Evolutionary conservation across 2,888 invertebrate genomes (phyloP).

Genomic region (Nineta flava): DNA sequence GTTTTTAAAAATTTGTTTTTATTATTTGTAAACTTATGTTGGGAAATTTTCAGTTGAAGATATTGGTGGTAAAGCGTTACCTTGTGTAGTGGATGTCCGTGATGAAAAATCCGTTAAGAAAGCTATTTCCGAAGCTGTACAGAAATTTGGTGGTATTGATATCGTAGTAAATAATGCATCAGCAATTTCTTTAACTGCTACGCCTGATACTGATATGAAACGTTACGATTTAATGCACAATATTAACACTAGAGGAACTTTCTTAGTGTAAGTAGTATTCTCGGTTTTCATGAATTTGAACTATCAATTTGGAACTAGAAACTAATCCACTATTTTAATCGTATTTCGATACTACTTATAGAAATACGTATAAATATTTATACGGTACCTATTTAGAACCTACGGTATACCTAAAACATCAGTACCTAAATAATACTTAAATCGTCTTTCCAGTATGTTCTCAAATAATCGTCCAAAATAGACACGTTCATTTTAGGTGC

Average conservation of each 20-base stretch:
- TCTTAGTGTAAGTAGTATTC: constrained; percentile 64
- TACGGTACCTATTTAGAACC: too few relatives aligned
- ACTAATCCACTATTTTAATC: too few relatives aligned
- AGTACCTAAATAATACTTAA: too few relatives aligned
- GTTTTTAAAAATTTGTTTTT: background rate
- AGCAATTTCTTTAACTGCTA: constrained; percentile 75
- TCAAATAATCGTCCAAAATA: too few relatives aligned
- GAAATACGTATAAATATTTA: too few relatives aligned
- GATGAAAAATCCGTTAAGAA: constrained; percentile 58
- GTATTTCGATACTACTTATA: too few relatives aligned
- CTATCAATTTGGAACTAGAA: background rate
- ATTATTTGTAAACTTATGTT: constrained; percentile 6
- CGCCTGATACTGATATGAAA: constrained; percentile 82
- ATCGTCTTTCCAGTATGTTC: too few relatives aligned
- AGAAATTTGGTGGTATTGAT: constrained; percentile 90
- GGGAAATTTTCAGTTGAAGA: constrained; percentile 49
- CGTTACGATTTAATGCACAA: constrained; percentile 91
- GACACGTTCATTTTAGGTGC: too few relatives aligned
- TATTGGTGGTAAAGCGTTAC: constrained; percentile 70
- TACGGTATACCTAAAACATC: too few relatives aligned
- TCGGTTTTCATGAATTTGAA: background rate
- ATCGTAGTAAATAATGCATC: constrained; percentile 92
- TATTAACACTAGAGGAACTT: constrained; percentile 90
- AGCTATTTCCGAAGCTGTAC: constrained; percentile 58
- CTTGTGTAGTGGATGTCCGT: constrained; percentile 77